Percentiles rank a stretch among this genome's conserved stretches.
Evolutionary conservation across 2,888 invertebrate species (phyloP).

Genomic region (Eupithecia dodoneata): DNA sequence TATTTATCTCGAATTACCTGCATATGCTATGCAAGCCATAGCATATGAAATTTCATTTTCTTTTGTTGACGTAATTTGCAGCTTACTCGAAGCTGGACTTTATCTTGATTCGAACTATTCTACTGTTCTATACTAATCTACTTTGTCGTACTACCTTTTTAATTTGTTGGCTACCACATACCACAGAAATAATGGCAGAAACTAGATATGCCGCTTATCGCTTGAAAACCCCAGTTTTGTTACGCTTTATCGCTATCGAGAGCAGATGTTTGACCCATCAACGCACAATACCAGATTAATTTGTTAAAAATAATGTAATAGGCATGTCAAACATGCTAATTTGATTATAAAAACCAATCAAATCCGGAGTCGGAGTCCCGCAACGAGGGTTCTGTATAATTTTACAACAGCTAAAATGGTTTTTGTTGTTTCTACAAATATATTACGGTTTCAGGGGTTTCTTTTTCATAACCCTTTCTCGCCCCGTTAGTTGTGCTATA

Average conservation of each 20-base stretch:
- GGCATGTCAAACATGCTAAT: background rate
- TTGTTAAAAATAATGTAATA: slow-evolving; percentile 10
- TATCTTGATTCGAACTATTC: background rate
- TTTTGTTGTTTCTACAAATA: background rate
- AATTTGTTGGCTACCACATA: background rate
- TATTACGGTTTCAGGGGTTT: background rate
- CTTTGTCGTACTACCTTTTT: background rate
- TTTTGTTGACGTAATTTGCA: background rate
- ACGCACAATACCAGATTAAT: slow-evolving; percentile 21
- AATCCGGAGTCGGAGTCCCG: background rate
- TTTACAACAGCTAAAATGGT: background rate
- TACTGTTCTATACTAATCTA: background rate
- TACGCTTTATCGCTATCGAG: slow-evolving; percentile 12
- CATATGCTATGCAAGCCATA: too few relatives aligned
- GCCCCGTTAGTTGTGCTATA: background rate
- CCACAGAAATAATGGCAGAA: background rate
- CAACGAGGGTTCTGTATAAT: background rate
- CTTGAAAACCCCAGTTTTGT: slow-evolving; percentile 1
- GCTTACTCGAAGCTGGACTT: background rate
- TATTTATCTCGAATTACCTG: too few relatives aligned
- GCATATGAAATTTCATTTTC: background rate
- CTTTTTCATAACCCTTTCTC: too few relatives aligned
- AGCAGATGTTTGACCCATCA: slow-evolving; percentile 26
- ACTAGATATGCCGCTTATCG: slow-evolving; percentile 1
- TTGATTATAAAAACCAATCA: background rate